Percentiles rank a stretch among this genome's conserved stretches.
Evolutionary conservation across 2,888 invertebrate species (phyloP).

Genomic region (Melieria omissa): DNA sequence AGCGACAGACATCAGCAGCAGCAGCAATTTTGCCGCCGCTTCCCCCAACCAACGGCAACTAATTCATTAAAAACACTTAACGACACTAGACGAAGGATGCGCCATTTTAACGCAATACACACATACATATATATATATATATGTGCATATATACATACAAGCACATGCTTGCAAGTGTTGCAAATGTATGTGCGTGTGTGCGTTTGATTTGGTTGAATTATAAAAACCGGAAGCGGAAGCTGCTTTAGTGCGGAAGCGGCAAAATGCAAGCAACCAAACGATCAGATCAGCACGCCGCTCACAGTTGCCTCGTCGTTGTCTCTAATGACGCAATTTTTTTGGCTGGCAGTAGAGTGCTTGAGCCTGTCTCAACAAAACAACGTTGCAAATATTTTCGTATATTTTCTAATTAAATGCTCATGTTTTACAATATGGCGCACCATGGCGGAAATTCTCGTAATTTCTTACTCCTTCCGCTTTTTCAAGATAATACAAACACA

Average conservation of each 20-base stretch:
- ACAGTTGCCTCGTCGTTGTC: background rate
- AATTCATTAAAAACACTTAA: conserved; percentile 5
- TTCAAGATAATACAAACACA: conserved; percentile 44
- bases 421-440: conserved; percentile 61
- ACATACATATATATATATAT: background rate
- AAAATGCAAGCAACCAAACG: conserved; percentile 9
- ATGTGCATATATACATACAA: conserved; percentile 2
- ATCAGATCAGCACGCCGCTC: no score
- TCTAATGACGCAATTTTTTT: background rate
- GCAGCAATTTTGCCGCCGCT: no score
- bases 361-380: background rate
- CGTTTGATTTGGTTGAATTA: background rate
- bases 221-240: background rate
- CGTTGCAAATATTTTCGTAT: conserved; percentile 37
- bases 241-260: background rate
- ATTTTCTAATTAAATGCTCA: conserved; percentile 62
- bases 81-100: background rate
- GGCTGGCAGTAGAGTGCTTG: background rate
- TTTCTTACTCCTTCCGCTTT: conserved; percentile 49
- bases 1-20: background rate
- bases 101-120: background rate
- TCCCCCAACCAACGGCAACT: background rate
- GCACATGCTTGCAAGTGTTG: background rate
- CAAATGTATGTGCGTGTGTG: background rate
- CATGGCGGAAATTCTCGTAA: conserved; percentile 60